These are phyloP conservation scores for Gopherus flavomarginatus DNA, from an alignment of 2,113 vertebrate genomes.

Conservation along the genomic window DNA sequence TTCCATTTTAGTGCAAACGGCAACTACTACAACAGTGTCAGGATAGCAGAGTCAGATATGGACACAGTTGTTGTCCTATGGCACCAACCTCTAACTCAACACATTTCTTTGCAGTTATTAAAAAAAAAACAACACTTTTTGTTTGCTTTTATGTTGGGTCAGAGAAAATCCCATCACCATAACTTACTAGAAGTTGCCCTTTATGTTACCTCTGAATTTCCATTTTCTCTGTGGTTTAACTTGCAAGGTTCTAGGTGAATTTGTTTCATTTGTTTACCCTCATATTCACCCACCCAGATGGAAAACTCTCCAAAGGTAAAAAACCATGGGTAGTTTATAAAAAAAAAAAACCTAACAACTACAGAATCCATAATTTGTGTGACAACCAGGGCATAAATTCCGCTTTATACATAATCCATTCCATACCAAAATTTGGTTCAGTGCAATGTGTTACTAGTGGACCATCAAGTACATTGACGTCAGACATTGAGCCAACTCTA, in stretches of 20 bases:
- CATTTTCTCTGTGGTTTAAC: not conserved
- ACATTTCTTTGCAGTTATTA: not conserved
- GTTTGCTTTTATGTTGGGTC: not conserved
- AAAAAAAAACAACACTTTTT: not conserved
- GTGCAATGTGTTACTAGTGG: too few species aligned
- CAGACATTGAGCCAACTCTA: too few species aligned
- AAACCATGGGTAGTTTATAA: too few species aligned
- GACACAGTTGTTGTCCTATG: not conserved
- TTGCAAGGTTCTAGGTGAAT: not conserved
- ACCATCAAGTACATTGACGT: too few species aligned
- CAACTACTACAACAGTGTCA: not conserved
- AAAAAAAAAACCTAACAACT: too few species aligned
- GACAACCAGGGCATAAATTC: too few species aligned
- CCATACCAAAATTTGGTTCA: too few species aligned
- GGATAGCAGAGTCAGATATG: not conserved
- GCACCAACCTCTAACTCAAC: not conserved
- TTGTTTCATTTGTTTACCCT: not conserved
- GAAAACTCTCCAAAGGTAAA: not conserved
- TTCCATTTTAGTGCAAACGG: not conserved
- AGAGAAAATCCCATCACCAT: too few species aligned
- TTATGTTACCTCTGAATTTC: too few species aligned
- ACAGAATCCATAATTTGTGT: too few species aligned
- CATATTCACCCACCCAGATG: not conserved
- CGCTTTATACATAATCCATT: too few species aligned
- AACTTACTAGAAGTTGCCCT: too few species aligned